These are phyloP conservation scores for Aphidoletes aphidimyza DNA, from an alignment of 2,888 invertebrate genomes.

Conservation along the genomic window DNA sequence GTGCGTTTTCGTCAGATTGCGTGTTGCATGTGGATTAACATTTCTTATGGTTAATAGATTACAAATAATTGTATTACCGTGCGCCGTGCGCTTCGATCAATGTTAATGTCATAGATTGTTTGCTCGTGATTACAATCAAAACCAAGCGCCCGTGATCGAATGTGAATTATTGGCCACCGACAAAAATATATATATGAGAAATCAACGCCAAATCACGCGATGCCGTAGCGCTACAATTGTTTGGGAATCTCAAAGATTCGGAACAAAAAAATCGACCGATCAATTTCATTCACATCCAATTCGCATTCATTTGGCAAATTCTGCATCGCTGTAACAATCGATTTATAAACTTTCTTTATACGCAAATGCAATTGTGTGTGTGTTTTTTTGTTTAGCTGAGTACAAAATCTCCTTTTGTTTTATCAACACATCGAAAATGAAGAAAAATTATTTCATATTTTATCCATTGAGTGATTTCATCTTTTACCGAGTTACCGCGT, in stretches of 20 bases:
- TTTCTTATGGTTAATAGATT: conserved; percentile 14
- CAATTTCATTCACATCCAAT: conserved; percentile 5
- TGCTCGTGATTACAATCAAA: neutral
- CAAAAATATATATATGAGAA: neutral
- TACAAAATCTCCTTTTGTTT: neutral
- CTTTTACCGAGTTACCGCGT: no score
- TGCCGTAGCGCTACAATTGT: neutral
- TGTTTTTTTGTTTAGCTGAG: neutral
- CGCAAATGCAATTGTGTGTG: neutral
- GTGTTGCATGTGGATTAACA: neutral
- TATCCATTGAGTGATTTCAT: no score
- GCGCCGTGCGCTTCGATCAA: conserved; percentile 2
- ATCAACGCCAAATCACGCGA: conserved; percentile 7
- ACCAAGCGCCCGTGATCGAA: neutral
- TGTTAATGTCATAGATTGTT: conserved; percentile 9
- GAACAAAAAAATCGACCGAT: neutral
- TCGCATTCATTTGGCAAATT: neutral
- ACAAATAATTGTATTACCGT: neutral
- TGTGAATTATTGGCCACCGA: neutral
- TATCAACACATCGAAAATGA: neutral
- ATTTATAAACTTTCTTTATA: no score
- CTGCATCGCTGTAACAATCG: neutral
- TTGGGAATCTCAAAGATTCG: conserved; percentile 8
- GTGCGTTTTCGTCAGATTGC: neutral
- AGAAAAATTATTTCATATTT: conserved; percentile 31